Base-by-base conservation (phyloP, 1,140 invertebrate species). In the Drusus annulatus region DNA sequence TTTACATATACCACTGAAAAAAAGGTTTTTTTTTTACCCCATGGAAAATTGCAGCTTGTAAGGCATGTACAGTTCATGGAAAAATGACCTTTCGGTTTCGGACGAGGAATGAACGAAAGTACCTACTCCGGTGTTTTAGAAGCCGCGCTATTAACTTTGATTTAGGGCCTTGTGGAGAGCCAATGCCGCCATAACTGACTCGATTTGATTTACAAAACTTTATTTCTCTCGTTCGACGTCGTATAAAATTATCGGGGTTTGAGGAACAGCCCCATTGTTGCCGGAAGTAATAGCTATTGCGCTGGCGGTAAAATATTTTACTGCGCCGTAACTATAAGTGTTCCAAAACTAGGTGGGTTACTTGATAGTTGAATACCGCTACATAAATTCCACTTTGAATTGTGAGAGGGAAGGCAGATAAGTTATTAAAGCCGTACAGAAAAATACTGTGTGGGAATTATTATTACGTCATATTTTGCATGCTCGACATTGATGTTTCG, bases 191-290 rank as follows among this genome's bases (percentile, higher is more conserved):
- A 69, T 69, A 69, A 69, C 36, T 50, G 65, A 15, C 17, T 36
- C 28, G 36, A 45, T 69, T 50, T 69, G 65, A 69, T 69, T 69
- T 69, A 69, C 16, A 23, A 23, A 36, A n/a, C 31, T 45, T 68
- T 31, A 68, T 62, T 15, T 45, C n/a, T 69, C 19, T 50, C 36
- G 28, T 69, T 69, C 13, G 28, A 69, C 36, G 36, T 69, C 65
- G 45, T 69, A 69, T 63, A 23, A 63, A 63, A 23, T 50, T 69
- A 69, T 69, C n/a, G 31, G 65, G 45, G 65, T 63, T 17, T 63
- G 60, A 63, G 15, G 4, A 63, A 15, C 60, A 25, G 28, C 15
- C 15, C 60, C 15, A 13, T 28, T 63, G 19, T 63, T 45, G 13
- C 36, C 36, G 36, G 36, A 45, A 65, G 28, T 25, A 28, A 21